Conservation (phyloP, 2,113 vertebrate species). For the Dasyprocta punctata region DNA sequence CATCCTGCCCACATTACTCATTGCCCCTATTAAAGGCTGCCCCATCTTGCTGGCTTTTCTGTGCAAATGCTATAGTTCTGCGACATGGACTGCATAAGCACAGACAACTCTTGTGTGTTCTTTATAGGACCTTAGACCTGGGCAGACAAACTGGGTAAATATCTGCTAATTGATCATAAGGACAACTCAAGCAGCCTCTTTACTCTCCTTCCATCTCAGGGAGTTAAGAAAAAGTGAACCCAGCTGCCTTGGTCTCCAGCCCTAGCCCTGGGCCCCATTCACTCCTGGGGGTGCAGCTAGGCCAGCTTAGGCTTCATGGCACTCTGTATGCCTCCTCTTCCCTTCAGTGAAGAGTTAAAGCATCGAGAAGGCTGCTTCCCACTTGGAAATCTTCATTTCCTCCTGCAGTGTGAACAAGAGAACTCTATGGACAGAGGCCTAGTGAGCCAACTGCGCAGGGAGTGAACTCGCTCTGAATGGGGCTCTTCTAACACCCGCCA, state of each 20-base stretch:
- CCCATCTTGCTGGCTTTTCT: slow-evolving; percentile 6
- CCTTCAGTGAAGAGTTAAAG: slow-evolving; percentile 75
- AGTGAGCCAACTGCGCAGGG: slow-evolving; percentile 67
- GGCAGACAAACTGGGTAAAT: slow-evolving; percentile 29
- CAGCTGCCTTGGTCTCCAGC: slow-evolving; percentile 43
- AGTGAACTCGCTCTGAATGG: slow-evolving; percentile 73
- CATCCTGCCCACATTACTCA: slow-evolving; percentile 15
- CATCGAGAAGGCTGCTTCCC: slow-evolving; percentile 60
- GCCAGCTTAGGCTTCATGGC: neutral
- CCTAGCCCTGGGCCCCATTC: neutral
- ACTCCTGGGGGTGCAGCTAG: neutral
- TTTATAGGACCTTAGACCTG: neutral
- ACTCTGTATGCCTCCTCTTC: neutral
- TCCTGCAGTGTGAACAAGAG: slow-evolving; percentile 78
- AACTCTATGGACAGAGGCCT: slow-evolving; percentile 76
- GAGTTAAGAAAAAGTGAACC: slow-evolving; percentile 25
- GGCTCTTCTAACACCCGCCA: slow-evolving; percentile 74
- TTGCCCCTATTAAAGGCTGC: neutral
- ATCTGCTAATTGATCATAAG: slow-evolving; percentile 3
- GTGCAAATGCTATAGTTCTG: neutral
- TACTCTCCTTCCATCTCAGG: neutral
- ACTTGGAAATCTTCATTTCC: slow-evolving; percentile 79
- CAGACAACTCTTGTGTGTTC: neutral
- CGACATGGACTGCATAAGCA: neutral
- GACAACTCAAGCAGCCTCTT: slow-evolving; percentile 17